Evolutionary conservation across 1,140 invertebrate genomes (phyloP).

Genomic region (Calliopsis andreniformis): DNA sequence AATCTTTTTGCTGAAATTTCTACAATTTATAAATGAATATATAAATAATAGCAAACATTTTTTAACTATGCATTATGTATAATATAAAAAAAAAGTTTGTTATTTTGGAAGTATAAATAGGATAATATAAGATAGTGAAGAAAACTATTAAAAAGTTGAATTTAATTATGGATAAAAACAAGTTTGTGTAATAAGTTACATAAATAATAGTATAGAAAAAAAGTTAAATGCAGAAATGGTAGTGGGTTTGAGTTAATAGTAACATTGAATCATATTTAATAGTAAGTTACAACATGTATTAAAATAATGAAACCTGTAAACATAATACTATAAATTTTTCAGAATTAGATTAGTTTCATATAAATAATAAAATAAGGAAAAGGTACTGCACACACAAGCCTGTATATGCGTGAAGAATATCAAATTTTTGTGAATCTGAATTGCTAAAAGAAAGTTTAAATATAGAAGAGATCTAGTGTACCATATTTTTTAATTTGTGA

Average conservation of each 20-base stretch:
- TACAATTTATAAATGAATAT: neutral
- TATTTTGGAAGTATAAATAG: neutral
- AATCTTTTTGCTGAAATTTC: constrained; percentile 20
- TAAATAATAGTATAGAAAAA: constrained; percentile 3
- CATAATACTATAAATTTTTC: neutral
- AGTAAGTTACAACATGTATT: neutral
- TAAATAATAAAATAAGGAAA: neutral
- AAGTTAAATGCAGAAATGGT: neutral
- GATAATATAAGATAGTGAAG: neutral
- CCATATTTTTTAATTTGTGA: constrained; percentile 12
- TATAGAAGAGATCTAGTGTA: neutral
- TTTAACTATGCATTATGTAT: neutral
- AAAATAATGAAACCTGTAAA: neutral
- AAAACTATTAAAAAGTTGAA: too few relatives aligned
- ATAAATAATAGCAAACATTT: neutral
- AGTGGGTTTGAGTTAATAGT: neutral
- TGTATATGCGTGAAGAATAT: constrained; percentile 25
- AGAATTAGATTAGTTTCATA: neutral
- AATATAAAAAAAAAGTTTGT: constrained; percentile 6
- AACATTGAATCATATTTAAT: neutral
- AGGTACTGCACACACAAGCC: constrained; percentile 11
- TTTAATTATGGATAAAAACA: neutral
- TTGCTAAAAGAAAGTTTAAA: constrained; percentile 13
- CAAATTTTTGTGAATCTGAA: constrained; percentile 32
- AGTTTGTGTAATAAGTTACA: neutral